phyloP scores from a whole-genome alignment of 2,113 vertebrate genomes.

The Salvelinus sp. region DNA sequence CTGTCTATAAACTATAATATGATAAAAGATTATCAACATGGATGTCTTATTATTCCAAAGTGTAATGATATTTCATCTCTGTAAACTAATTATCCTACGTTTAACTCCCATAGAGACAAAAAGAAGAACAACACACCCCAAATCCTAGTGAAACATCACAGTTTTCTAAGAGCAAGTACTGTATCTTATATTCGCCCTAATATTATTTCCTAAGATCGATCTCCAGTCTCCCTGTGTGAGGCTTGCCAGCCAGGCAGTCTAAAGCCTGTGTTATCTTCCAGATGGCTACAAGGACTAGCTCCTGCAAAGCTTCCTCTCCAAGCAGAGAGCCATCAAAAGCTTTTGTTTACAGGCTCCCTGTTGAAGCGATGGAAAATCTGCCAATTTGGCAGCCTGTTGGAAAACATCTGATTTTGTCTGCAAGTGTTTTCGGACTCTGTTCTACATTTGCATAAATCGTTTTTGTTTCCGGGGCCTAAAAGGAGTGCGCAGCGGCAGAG shows the following conservation, averaged over 20 bases:
- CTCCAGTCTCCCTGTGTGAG: constrained; percentile 12
- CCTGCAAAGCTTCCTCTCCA: constrained; percentile 29
- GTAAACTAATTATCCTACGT: too few species aligned
- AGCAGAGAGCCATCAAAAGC: constrained; percentile 42
- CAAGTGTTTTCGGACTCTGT: constrained; percentile 37
- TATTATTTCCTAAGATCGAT: background rate
- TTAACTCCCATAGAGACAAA: too few species aligned
- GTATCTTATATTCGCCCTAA: too few species aligned
- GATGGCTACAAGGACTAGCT: constrained; percentile 48
- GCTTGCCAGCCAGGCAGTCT: constrained; percentile 1
- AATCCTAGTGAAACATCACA: too few species aligned
- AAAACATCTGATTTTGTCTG: constrained; percentile 62
- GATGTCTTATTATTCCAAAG: too few species aligned
- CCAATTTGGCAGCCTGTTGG: constrained; percentile 48
- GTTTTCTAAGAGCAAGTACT: too few species aligned
- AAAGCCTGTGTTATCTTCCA: constrained; percentile 39
- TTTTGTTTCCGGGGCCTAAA: constrained; percentile 41
- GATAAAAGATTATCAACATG: too few species aligned
- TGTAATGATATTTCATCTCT: too few species aligned
- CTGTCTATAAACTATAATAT: too few species aligned
- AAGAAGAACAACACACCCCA: too few species aligned
- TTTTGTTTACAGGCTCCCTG: constrained; percentile 49
- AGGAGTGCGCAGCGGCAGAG: constrained; percentile 27
- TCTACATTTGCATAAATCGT: constrained; percentile 61
- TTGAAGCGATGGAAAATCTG: constrained; percentile 59